phyloP scores from a whole-genome alignment of 1,140 invertebrate species.

The Oedothorax gibbosus region DNA sequence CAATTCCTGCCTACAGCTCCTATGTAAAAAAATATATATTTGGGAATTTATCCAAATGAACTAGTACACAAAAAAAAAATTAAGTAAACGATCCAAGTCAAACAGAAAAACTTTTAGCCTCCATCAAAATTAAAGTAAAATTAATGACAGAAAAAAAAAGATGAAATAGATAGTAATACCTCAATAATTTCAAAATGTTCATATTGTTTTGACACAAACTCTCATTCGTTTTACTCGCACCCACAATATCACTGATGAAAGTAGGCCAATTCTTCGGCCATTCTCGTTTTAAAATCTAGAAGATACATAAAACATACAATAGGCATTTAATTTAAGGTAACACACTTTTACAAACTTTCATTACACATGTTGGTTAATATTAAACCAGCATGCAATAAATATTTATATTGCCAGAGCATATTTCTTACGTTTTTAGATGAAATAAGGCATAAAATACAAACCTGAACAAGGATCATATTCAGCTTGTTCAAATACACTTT shows the following conservation, averaged over 20 bases:
- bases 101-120: conserved; percentile 6
- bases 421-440: no score
- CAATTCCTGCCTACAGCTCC: no score
- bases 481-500: conserved; percentile 98
- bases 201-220: conserved; percentile 99
- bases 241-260: conserved; percentile 99
- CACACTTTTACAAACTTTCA: neutral
- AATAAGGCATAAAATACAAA: conserved; percentile 65
- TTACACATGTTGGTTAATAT: neutral
- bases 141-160: conserved; percentile 21
- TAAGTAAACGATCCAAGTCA: neutral
- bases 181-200: conserved; percentile 96
- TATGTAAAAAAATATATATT: no score
- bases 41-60: neutral
- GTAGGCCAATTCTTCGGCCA: conserved; percentile 99
- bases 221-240: conserved; percentile 98
- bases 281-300: conserved; percentile 96
- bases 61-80: neutral
- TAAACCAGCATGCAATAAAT: neutral
- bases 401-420: neutral
- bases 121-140: neutral
- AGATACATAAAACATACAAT: conserved; percentile 60
- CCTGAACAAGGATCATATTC: conserved; percentile 98
- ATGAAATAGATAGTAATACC: conserved; percentile 65
- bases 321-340: neutral